A percentile compares a stretch with the other conserved stretches of the same genome.
These are phyloP conservation scores for Tachycineta bicolor DNA, from an alignment of 2,113 vertebrate genomes.

Conservation along the genomic window DNA sequence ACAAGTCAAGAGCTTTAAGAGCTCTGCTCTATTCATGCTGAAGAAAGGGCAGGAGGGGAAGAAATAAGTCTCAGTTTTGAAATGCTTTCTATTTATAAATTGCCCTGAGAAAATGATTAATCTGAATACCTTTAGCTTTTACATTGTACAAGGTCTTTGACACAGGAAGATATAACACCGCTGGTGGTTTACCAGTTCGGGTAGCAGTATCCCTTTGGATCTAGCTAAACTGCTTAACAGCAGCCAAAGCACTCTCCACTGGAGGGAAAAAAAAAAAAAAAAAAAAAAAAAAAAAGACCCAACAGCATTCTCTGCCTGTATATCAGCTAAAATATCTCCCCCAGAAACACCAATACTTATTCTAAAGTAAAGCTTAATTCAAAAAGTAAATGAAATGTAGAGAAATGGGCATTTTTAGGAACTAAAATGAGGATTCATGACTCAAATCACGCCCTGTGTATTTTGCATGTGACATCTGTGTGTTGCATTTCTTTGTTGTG, in stretches of 20 bases:
- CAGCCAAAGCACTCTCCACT: background rate
- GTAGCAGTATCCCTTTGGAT: background rate
- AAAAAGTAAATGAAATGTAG: background rate
- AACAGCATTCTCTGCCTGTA: background rate
- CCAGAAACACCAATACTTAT: background rate
- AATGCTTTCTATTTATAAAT: slow-evolving; percentile 28
- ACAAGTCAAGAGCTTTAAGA: background rate
- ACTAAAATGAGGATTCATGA: background rate
- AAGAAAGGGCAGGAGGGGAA: background rate
- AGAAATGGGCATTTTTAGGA: background rate
- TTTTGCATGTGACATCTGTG: background rate
- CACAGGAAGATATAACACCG: background rate
- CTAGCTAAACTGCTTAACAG: background rate
- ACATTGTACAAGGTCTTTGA: background rate
- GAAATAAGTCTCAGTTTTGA: slow-evolving; percentile 10
- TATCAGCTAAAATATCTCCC: background rate
- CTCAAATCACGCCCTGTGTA: background rate
- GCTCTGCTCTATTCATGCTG: background rate
- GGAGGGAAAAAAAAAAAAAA: background rate
- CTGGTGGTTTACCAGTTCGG: slow-evolving; percentile 1
- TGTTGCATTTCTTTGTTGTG: background rate
- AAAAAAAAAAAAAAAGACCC: background rate
- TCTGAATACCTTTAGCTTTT: slow-evolving; percentile 16
- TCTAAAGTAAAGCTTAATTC: background rate
- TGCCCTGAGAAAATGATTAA: background rate